Percentiles rank a stretch among this genome's conserved stretches.
Conservation (phyloP, 2,113 vertebrate species). For the Speoplatyrhinus poulsoni region DNA sequence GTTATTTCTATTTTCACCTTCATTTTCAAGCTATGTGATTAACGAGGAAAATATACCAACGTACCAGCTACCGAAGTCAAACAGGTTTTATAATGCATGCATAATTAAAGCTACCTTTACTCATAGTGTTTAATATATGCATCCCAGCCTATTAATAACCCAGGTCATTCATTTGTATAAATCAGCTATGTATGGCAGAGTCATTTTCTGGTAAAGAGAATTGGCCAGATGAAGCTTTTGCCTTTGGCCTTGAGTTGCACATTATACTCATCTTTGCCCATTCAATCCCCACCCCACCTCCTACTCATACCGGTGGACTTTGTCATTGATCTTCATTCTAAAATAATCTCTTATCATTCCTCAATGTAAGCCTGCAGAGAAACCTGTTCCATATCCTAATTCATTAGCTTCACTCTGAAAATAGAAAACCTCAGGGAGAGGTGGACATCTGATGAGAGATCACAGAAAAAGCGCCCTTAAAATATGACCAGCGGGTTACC, state of each 20-base stretch:
- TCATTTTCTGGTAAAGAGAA: slow-evolving; percentile 70
- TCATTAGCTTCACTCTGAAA: slow-evolving; percentile 73
- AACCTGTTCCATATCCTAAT: slow-evolving; percentile 70
- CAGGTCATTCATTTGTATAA: slow-evolving; percentile 72
- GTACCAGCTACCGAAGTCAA: slow-evolving; percentile 54
- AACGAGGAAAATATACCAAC: slow-evolving; percentile 50
- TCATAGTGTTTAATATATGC: slow-evolving; percentile 75
- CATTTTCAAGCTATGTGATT: slow-evolving; percentile 49
- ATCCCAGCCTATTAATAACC: slow-evolving; percentile 71
- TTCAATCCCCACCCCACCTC: slow-evolving; percentile 31
- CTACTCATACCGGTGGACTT: slow-evolving; percentile 65
- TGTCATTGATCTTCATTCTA: slow-evolving; percentile 78
- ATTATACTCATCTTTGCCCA: slow-evolving; percentile 58
- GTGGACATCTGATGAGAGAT: slow-evolving; percentile 64
- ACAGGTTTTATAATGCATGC: slow-evolving; percentile 72
- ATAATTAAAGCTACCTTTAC: slow-evolving; percentile 79
- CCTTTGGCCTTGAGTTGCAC: slow-evolving; percentile 70
- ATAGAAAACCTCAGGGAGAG: slow-evolving; percentile 69
- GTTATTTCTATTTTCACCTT: slow-evolving; percentile 21
- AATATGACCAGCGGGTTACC: slow-evolving; percentile 35
- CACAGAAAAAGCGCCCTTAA: slow-evolving; percentile 59
- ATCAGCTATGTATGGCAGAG: slow-evolving; percentile 69
- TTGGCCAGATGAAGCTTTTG: slow-evolving; percentile 68
- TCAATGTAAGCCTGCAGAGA: slow-evolving; percentile 73
- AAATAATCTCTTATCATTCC: slow-evolving; percentile 79